Conservation (phyloP, 1,140 invertebrate genomes). For the Orussus abietinus region DNA sequence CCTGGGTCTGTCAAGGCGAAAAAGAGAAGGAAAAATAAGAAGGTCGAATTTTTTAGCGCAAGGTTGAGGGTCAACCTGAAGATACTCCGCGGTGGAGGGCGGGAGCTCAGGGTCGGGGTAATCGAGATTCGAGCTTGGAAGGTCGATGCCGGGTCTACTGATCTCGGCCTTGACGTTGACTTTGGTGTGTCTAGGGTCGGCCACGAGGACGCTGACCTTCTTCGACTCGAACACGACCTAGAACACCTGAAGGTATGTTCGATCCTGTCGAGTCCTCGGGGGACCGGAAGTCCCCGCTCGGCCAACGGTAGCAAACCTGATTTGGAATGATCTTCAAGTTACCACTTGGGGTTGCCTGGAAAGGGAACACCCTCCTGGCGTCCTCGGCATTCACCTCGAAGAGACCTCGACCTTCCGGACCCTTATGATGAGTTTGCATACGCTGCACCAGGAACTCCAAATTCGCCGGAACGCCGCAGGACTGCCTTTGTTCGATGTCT, state of each 20-base stretch:
- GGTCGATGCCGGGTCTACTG: constrained; percentile 27
- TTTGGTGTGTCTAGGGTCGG: constrained; percentile 61
- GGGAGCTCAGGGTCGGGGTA: too few species aligned
- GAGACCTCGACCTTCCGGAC: constrained; percentile 2
- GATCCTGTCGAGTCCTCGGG: background rate
- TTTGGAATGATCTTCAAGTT: constrained; percentile 64
- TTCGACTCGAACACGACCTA: constrained; percentile 67
- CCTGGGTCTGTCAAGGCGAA: constrained; percentile 28
- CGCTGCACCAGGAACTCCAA: constrained; percentile 33
- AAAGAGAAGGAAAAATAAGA: too few species aligned
- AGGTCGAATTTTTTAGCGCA: too few species aligned
- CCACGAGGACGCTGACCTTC: constrained; percentile 63
- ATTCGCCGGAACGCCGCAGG: constrained; percentile 9
- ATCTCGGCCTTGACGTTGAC: constrained; percentile 58
- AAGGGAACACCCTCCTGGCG: constrained; percentile 53
- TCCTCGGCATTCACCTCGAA: constrained; percentile 19
- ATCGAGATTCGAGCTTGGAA: too few species aligned
- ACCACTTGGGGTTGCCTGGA: constrained; percentile 62
- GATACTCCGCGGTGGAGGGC: too few species aligned
- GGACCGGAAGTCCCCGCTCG: constrained; percentile 1
- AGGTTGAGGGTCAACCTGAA: too few species aligned
- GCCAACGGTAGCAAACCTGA: constrained; percentile 49
- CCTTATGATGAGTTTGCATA: constrained; percentile 18
- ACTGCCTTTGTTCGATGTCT: background rate
- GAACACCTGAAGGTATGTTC: constrained; percentile 15